Percentiles rank a stretch among this genome's conserved stretches.
These are phyloP conservation scores for Lepidurus couesii DNA, from an alignment of 1,140 invertebrate species.

Conservation along the genomic window DNA sequence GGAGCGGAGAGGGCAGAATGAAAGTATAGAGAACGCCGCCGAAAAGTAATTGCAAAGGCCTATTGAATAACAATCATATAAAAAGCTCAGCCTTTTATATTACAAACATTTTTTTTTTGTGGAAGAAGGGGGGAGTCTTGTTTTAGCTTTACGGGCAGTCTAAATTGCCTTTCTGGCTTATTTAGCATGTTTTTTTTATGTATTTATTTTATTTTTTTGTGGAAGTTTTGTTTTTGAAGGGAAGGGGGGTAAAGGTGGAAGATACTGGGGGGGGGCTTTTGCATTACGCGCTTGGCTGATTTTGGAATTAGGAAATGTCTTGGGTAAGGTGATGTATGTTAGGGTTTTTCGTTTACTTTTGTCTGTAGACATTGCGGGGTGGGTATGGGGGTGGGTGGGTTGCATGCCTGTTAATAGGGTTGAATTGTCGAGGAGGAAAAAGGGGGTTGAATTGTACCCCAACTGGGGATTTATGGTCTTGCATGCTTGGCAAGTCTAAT, in stretches of 20 bases:
- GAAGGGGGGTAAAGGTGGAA: neutral
- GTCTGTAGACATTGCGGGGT: neutral
- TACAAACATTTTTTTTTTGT: neutral
- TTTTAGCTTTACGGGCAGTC: neutral
- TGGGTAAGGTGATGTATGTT: constrained; percentile 22
- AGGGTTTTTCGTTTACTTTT: constrained; percentile 1
- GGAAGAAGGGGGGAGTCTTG: neutral
- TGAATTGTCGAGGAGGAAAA: neutral
- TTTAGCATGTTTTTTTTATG: neutral
- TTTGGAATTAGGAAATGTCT: constrained; percentile 16
- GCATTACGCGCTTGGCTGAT: constrained; percentile 8
- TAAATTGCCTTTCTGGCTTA: neutral
- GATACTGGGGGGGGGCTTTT: neutral
- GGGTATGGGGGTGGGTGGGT: neutral
- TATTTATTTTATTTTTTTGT: neutral
- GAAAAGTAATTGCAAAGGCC: neutral
- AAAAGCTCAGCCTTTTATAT: neutral
- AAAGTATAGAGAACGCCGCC: neutral
- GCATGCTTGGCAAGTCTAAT: constrained; percentile 5
- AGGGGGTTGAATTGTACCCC: neutral
- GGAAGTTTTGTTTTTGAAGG: neutral
- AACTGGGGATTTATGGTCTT: constrained; percentile 15
- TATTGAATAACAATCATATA: constrained; percentile 10
- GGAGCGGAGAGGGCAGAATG: too few relatives aligned
- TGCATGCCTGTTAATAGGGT: neutral